Evolutionary conservation across 2,888 invertebrate genomes (phyloP), one percentile per base, ranked within the genome.

Genomic region (Ochropleura leucogaster): DNA sequence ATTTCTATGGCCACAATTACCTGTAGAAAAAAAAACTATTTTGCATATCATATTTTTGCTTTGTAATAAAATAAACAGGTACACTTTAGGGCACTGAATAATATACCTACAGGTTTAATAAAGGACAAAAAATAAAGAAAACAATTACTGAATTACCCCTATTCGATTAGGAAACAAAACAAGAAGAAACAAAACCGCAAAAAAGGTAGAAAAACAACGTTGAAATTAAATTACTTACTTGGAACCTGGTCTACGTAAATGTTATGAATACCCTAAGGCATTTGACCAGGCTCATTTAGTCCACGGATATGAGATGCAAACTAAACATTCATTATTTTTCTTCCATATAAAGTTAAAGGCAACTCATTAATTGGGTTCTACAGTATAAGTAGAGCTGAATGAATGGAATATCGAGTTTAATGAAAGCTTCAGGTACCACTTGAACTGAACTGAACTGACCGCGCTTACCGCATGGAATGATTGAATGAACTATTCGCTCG

Each of bases 371-470:
- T 82, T 80, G 55, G 66, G 53, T 82, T 84, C 68, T 46, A 16
- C 49, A 0, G 80, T 55, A 68, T 57, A 68, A 79, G 67, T 68
- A 68, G 63, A 16, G 47, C 12, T 67, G 71, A 78, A 71, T 74
- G 84, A 64, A 73, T 42, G 62, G 76, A 59, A 70, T 81, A 69
- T 69, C 30, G 77, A 67, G 68, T 59, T 46, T 85, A 79, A 82
- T 83, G 72, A 79, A 71, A 63, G 66, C 72, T 68, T 72, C 75
- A 79, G 85, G 79, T 83, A 79, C 65, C 74, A 82, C 82, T 80
- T 82, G 68, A 85, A 47, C 82, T 63, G 68, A 63, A 65, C 82
- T 82, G 68, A 85, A 47, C 82, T 63, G 68, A 63, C 68, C 82
- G 51, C 68, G 42, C 68, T 44, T 57, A 67, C 66, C 68, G 68